phyloP scores from a whole-genome alignment of 2,888 invertebrate genomes.

The Villa cingulata region DNA sequence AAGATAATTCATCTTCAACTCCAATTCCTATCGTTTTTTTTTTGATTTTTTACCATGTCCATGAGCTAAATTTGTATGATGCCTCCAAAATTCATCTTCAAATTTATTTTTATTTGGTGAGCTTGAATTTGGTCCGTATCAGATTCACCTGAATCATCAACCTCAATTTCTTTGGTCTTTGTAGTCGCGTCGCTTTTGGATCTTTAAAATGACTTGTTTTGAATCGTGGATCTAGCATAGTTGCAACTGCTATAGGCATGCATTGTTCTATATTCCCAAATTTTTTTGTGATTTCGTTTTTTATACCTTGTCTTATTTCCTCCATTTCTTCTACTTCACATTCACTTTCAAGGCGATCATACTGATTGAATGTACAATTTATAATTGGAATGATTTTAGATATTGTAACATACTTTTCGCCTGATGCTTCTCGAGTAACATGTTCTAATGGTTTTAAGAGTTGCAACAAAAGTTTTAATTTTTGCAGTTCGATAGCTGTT shows the following conservation, averaged over 20 bases:
- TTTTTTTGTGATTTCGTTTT: not conserved
- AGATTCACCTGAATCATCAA: not conserved
- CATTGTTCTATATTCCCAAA: not conserved
- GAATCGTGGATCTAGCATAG: not conserved
- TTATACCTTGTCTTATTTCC: not conserved
- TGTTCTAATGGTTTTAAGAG: not conserved
- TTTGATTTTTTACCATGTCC: not conserved
- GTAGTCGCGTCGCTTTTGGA: not conserved
- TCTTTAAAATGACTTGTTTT: not conserved
- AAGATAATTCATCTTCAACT: not conserved
- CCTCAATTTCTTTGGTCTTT: not conserved
- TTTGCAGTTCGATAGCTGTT: not conserved
- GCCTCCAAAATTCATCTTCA: too few species aligned
- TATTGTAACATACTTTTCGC: too few species aligned
- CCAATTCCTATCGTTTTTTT: not conserved
- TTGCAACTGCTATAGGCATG: not conserved
- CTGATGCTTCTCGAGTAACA: too few species aligned
- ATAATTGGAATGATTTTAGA: not conserved
- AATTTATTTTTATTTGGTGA: too few species aligned
- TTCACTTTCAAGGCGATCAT: not conserved
- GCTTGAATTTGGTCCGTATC: not conserved
- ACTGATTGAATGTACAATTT: not conserved
- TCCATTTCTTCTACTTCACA: not conserved
- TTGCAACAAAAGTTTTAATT: not conserved
- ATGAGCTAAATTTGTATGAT: not conserved